Percentiles rank a stretch among this genome's conserved stretches.
Evolutionary conservation across 2,888 invertebrate genomes (phyloP).

Genomic region (Trissoscelio sp.): DNA sequence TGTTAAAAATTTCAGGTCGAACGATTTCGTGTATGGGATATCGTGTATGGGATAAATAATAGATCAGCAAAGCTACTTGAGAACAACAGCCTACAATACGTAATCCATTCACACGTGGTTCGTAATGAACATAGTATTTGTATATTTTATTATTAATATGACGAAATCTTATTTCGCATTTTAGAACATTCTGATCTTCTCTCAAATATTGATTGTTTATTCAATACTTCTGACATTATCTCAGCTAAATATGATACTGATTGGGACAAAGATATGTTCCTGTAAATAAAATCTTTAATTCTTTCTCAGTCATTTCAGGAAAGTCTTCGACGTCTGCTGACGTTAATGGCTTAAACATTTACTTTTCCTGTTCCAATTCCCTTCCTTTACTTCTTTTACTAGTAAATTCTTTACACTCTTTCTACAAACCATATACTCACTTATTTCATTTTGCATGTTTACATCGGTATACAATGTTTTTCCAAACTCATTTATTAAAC

Average conservation of each 20-base stretch:
- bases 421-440: not conserved
- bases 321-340: conserved; percentile 15
- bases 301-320: conserved; percentile 30
- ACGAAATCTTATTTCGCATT: conserved; percentile 30
- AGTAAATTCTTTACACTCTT: conserved; percentile 27
- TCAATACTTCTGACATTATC: not conserved
- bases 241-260: conserved; percentile 32
- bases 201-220: conserved; percentile 3
- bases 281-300: conserved; percentile 44
- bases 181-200: conserved; percentile 7
- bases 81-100: not conserved
- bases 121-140: not conserved
- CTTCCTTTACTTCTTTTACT: conserved; percentile 41
- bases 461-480: conserved; percentile 50
- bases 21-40: not conserved
- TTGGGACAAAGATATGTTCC: conserved; percentile 27
- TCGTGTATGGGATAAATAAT: not conserved
- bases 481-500: conserved; percentile 55
- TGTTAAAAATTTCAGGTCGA: not conserved
- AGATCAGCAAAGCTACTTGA: not conserved
- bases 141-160: conserved; percentile 19
- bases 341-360: not conserved
- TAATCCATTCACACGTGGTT: not conserved
- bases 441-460: conserved; percentile 15
- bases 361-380: conserved; percentile 19